Conservation (phyloP, 2,888 invertebrate genomes). For the Athripsodes cinereus region DNA sequence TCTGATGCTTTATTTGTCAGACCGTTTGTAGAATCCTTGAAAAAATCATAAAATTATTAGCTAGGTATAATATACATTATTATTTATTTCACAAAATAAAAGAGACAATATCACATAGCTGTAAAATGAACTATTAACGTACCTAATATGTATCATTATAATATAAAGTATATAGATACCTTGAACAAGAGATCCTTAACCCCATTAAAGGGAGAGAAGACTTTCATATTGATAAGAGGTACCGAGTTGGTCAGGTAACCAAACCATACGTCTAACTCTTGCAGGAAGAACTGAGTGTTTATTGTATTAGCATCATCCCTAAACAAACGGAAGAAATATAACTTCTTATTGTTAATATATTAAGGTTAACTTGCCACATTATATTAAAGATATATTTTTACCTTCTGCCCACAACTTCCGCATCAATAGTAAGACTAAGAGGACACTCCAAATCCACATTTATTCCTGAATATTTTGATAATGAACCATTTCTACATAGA, state of each 20-base stretch:
- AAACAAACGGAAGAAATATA: slow-evolving; percentile 21
- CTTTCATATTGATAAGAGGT: slow-evolving; percentile 45
- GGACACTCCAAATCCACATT: slow-evolving; percentile 49
- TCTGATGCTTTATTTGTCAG: slow-evolving; percentile 41
- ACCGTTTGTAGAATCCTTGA: slow-evolving; percentile 51
- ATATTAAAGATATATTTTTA: no score
- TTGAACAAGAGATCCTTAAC: slow-evolving; percentile 54
- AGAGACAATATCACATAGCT: no score
- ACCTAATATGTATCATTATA: no score
- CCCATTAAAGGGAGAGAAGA: slow-evolving; percentile 54
- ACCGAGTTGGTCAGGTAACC: slow-evolving; percentile 40
- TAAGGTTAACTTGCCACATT: no score
- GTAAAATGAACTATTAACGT: no score
- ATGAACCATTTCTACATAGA: slow-evolving; percentile 55
- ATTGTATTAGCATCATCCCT: slow-evolving; percentile 37
- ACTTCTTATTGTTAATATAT: background rate
- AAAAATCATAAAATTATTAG: slow-evolving; percentile 14
- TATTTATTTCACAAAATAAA: no score
- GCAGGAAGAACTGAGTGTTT: slow-evolving; percentile 37
- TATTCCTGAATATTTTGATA: slow-evolving; percentile 46
- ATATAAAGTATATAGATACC: slow-evolving; percentile 29
- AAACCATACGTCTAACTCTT: slow-evolving; percentile 47
- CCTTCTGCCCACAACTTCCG: slow-evolving; percentile 53
- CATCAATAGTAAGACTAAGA: slow-evolving; percentile 53
- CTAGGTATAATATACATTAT: no score